Conservation (phyloP, 2,888 invertebrate species). For the Ochropleura leucogaster region DNA sequence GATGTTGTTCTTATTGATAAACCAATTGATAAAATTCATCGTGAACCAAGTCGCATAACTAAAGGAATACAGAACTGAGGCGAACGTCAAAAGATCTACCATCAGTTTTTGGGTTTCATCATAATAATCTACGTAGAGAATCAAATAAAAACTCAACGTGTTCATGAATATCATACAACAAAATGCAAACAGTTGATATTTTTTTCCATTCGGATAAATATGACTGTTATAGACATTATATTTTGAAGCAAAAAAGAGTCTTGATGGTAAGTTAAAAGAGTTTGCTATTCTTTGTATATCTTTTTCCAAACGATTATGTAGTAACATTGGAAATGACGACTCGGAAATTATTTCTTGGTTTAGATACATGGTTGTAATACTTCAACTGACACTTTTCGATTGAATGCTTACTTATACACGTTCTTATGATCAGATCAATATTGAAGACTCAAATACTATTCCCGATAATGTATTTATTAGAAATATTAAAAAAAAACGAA, state of each 20-base stretch:
- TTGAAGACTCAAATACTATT: too few species aligned
- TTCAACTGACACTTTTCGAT: too few species aligned
- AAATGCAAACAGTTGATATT: constrained; percentile 15
- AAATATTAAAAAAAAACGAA: too few species aligned
- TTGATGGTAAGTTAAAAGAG: constrained; percentile 8
- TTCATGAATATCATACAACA: neutral
- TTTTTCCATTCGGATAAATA: constrained; percentile 29
- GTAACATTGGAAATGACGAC: neutral
- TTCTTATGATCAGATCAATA: too few species aligned
- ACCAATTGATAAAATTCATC: neutral
- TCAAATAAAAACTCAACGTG: neutral
- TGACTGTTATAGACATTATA: constrained; percentile 21
- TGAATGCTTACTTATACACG: too few species aligned
- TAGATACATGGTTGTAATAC: too few species aligned
- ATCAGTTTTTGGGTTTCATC: neutral
- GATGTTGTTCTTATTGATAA: neutral
- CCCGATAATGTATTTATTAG: too few species aligned
- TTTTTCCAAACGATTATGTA: neutral
- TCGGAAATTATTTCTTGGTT: too few species aligned
- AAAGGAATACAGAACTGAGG: neutral
- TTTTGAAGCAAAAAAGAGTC: constrained; percentile 21
- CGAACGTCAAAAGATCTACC: neutral
- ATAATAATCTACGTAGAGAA: neutral
- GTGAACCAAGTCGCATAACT: neutral
- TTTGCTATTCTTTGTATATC: constrained; percentile 6